Base-by-base conservation (phyloP, 1,140 invertebrate species). In the Metaphire vulgaris region DNA sequence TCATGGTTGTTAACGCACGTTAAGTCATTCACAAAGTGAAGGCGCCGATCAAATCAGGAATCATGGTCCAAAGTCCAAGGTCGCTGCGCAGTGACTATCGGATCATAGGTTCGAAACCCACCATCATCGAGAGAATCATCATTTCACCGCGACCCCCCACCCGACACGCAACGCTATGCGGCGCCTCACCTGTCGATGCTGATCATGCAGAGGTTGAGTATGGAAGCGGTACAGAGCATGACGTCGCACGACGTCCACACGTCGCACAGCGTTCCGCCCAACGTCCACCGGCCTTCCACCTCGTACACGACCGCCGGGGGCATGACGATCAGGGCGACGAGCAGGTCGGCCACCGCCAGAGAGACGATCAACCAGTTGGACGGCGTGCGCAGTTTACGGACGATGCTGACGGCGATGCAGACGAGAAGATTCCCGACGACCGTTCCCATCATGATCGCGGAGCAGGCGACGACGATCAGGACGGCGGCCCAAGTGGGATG, bases 251-350 rank as follows among this genome's bases (percentile, higher is more conserved):
- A 79, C 16, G 80, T 78, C 77, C 77, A 81, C 2, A 81, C 29
- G 66, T 95, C 92, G 86, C 94, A 96, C 78, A 94, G 90, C 88
- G 72, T 93, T 92, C 77, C 95, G 94, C 78, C 90, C 2, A 76
- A 65, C 33, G 32, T 28, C 74, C 74, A 78, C 30, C 30, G 67
- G n/a, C 66, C 75, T 65, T 34, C 69, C 32, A 82, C 16, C 68
- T 81, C 74, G 26, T 72, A 56, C 34, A 69, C 68, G 79, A 90
- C 87, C 0, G 88, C 89, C 15, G 90, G 86, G 0, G 91, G 91
- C 85, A 92, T 88, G 1, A 87, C 86, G 78, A 90, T 88, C 74
- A 91, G 83, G 0, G 90, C 91, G 56, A n/a, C n/a, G n/a, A n/a
- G n/a, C n/a, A n/a, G n/a, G n/a, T n/a, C n/a, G n/a, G n/a, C n/a